Evolutionary conservation across 1,140 invertebrate genomes (phyloP), one percentile per base, ranked within the genome.

Genomic region (Campoletis sonorensis): DNA sequence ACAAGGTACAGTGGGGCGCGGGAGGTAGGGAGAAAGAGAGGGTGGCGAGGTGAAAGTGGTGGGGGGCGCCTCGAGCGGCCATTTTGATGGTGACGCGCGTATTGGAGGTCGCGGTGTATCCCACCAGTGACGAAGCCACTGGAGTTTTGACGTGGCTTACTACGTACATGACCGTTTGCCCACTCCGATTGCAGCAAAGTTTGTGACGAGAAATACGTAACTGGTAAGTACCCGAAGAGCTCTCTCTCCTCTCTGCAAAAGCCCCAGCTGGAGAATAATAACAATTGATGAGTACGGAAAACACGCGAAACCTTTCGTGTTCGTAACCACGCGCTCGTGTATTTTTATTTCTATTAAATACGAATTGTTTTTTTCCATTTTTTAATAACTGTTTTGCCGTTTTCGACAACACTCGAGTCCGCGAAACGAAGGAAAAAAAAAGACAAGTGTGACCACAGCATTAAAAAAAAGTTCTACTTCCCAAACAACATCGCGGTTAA

Each of bases 161-260:
- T 97, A 97, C 96, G 96, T 97, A 96, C 96, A 94, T 95, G 95
- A 94, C 94, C 94, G 93, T 95, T 96, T 96, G 95, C 95, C 96
- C 96, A 97, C 95, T 97, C 96, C 95, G 95, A 95, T 96, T 95
- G 95, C 96, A 95, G 95, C 95, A 96, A 96, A 96, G 93, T 96
- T 95, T 95, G 96, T 97, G 96, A 97, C 96, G 96, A 97, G 95
- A 95, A 96, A 96, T 96, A 96, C 96, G 96, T 97, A 97, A 97
- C 95, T 96, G 95, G 95, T 96, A 95, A 96, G 96, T 96, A 95
- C 94, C 93, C 11, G 75, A 40, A 78, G 26, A 54, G n/a, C 30
- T 54, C 16, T 45, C 51, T 54, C 51, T 54, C 51, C 49, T 27
- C 75, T 78, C 21, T 58, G 16, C 11, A 33, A 61, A 61, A 30